Percentiles rank a stretch among this genome's conserved stretches.
These are phyloP conservation scores for Saxidomus purpurata DNA, from an alignment of 1,140 invertebrate genomes.

Conservation along the genomic window DNA sequence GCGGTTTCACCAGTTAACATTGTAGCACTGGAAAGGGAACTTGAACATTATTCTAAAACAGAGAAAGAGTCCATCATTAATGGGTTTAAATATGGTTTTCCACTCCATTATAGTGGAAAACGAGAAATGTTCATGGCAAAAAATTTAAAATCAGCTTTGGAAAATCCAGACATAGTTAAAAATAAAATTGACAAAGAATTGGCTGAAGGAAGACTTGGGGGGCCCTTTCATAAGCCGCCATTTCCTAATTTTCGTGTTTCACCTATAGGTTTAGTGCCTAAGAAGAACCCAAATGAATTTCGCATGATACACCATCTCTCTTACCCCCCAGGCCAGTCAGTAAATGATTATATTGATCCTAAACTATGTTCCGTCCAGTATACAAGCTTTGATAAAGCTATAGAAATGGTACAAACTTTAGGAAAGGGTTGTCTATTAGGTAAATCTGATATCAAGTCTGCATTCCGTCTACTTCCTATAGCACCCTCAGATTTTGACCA, in stretches of 20 bases:
- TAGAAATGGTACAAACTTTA: neutral
- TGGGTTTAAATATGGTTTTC: slow-evolving; percentile 45
- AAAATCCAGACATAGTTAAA: neutral
- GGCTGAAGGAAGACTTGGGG: neutral
- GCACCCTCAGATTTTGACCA: slow-evolving; percentile 26
- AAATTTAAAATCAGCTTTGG: slow-evolving; percentile 6
- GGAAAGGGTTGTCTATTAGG: neutral
- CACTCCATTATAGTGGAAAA: slow-evolving; percentile 1
- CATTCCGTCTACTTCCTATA: slow-evolving; percentile 35
- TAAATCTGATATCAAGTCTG: slow-evolving; percentile 18
- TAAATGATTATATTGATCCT: slow-evolving; percentile 46
- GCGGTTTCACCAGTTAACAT: neutral
- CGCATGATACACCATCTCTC: slow-evolving; percentile 34
- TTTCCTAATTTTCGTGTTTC: neutral
- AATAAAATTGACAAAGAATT: slow-evolving; percentile 47
- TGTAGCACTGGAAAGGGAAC: neutral
- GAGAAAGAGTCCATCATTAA: neutral
- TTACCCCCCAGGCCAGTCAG: neutral
- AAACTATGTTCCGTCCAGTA: slow-evolving; percentile 46
- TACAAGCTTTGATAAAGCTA: slow-evolving; percentile 20
- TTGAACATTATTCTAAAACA: neutral
- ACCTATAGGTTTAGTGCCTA: slow-evolving; percentile 24
- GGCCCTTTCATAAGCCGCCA: slow-evolving; percentile 1
- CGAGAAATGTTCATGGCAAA: neutral
- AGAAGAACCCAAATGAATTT: neutral